These are phyloP conservation scores for Sebastes diploproa DNA, from an alignment of 2,797 vertebrate species.

Conservation along the genomic window DNA sequence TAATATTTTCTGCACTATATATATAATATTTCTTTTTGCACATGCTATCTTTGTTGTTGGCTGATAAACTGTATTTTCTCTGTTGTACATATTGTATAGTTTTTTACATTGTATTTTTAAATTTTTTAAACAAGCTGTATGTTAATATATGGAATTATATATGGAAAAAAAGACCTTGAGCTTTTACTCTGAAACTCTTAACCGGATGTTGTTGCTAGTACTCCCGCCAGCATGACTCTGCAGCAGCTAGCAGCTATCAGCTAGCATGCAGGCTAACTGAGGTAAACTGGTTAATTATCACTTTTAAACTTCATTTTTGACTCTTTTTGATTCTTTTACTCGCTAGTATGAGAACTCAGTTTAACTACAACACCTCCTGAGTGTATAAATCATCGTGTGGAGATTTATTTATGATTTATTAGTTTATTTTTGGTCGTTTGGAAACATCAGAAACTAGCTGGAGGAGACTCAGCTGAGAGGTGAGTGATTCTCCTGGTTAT, in stretches of 20 bases:
- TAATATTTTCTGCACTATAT: too few species aligned
- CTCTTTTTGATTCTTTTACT: not conserved
- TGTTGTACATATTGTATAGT: rapidly evolving
- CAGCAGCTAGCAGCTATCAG: not conserved
- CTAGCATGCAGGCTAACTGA: slow-evolving; percentile 59
- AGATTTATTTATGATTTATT: not conserved
- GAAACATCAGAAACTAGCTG: slow-evolving; percentile 21
- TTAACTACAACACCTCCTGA: not conserved
- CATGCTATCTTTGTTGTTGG: too few species aligned
- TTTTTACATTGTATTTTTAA: too few species aligned
- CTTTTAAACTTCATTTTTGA: slow-evolving; percentile 6
- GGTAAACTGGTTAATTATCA: slow-evolving; percentile 4
- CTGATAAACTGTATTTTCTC: too few species aligned
- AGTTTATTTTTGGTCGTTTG: slow-evolving; percentile 13
- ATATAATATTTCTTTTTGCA: too few species aligned
- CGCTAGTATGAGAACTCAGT: not conserved
- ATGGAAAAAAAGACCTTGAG: not conserved
- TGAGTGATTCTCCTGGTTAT: slow-evolving; percentile 28
- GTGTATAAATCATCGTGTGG: not conserved
- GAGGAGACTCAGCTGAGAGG: slow-evolving; percentile 31
- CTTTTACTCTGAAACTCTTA: slow-evolving; percentile 40
- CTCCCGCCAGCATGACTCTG: rapidly evolving
- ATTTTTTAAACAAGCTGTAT: too few species aligned
- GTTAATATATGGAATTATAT: too few species aligned
- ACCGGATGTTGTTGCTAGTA: slow-evolving; percentile 6